Conservation (phyloP, 1,140 invertebrate genomes). For the Orius insidiosus region DNA sequence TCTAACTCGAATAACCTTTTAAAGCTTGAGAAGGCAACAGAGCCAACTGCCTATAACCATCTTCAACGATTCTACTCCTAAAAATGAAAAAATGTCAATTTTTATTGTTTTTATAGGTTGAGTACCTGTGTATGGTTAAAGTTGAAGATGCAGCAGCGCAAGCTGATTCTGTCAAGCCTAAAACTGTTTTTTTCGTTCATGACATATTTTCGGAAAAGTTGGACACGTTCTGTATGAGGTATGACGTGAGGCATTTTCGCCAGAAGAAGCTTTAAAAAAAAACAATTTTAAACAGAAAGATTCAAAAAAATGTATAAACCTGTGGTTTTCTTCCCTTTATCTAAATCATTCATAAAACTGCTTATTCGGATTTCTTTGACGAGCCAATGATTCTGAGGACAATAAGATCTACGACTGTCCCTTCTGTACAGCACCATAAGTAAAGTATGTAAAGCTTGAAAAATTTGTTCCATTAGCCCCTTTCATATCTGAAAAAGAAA, state of each 20-base stretch:
- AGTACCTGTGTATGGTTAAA: constrained; percentile 76
- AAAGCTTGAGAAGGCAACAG: constrained; percentile 66
- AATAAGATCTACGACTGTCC: constrained; percentile 75
- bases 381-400: constrained; percentile 70
- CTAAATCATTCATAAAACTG: constrained; percentile 75
- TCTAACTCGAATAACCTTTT: constrained; percentile 89
- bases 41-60: constrained; percentile 88
- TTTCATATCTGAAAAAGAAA: constrained; percentile 63
- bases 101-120: too few species aligned
- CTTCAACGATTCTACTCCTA: constrained; percentile 77
- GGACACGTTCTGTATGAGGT: constrained; percentile 84
- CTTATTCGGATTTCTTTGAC: constrained; percentile 76
- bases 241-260: constrained; percentile 95
- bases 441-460: constrained; percentile 71
- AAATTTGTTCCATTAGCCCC: constrained; percentile 53
- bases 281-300: neutral
- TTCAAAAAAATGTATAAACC: constrained; percentile 18
- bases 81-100: too few species aligned
- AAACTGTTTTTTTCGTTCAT: constrained; percentile 73
- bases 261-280: constrained; percentile 51
- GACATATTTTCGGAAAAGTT: constrained; percentile 84
- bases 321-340: constrained; percentile 70
- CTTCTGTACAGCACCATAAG: constrained; percentile 82
- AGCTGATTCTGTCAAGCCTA: constrained; percentile 73
- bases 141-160: constrained; percentile 69